phyloP scores from a whole-genome alignment of 2,113 vertebrate species.

The Heloderma charlesbogerti region DNA sequence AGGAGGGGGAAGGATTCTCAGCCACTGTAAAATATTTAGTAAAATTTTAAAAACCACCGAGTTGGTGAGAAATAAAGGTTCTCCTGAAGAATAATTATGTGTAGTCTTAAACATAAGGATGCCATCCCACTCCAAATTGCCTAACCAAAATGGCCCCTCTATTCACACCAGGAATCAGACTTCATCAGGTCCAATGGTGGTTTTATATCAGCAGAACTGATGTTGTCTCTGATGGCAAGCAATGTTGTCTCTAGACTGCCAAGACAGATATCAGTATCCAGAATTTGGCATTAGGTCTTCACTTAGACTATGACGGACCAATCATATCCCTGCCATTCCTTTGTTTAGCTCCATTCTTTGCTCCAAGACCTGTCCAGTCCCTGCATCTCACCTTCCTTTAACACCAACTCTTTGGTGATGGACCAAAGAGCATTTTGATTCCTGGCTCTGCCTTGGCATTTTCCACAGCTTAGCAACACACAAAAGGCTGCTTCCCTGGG shows the following conservation, averaged over 20 bases:
- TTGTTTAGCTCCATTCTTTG: neutral
- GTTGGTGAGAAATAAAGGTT: neutral
- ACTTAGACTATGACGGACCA: neutral
- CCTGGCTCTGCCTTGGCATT: neutral
- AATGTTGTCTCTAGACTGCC: neutral
- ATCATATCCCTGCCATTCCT: neutral
- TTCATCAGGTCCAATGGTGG: neutral
- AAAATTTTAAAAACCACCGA: neutral
- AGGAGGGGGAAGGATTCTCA: neutral
- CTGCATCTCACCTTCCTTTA: neutral
- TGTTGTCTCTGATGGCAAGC: too few species aligned
- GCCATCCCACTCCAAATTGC: too few species aligned
- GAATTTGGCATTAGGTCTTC: neutral
- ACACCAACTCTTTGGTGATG: neutral
- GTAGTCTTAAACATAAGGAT: neutral
- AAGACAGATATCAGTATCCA: neutral
- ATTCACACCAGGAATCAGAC: neutral
- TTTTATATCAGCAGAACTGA: neutral
- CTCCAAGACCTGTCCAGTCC: neutral
- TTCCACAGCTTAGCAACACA: neutral
- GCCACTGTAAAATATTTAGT: neutral
- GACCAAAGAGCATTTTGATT: neutral
- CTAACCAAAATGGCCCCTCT: neutral
- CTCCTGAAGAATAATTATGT: neutral
- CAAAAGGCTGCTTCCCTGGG: neutral